Percentiles rank a stretch among this genome's conserved stretches.
These are phyloP conservation scores for Mystacides longicornis DNA, from an alignment of 2,888 invertebrate genomes.

Conservation along the genomic window DNA sequence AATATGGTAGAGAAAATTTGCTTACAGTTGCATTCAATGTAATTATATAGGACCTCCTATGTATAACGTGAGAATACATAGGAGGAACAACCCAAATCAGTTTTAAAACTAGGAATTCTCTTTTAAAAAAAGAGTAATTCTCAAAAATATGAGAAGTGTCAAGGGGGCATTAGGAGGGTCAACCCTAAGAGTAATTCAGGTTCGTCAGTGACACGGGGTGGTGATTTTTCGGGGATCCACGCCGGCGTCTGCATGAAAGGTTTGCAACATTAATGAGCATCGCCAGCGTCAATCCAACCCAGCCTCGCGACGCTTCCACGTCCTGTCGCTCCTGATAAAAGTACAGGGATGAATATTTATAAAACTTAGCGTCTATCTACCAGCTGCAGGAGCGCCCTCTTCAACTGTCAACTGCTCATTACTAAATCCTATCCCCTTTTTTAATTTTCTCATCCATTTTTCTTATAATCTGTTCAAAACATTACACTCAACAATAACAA, in stretches of 20 bases:
- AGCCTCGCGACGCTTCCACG: conserved; percentile 5
- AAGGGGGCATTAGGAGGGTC: not conserved
- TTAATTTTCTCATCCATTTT: too few relatives aligned
- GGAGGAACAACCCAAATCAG: too few relatives aligned
- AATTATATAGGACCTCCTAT: too few relatives aligned
- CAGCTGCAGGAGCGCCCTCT: not conserved
- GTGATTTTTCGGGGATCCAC: conserved; percentile 8
- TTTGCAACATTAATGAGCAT: conserved; percentile 17
- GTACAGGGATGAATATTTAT: conserved; percentile 20
- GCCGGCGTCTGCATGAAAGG: conserved; percentile 10
- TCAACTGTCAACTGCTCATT: not conserved
- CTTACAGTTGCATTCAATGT: too few relatives aligned
- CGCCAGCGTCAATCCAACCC: not conserved
- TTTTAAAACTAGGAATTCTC: too few relatives aligned
- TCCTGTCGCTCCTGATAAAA: conserved; percentile 13
- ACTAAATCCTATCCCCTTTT: not conserved
- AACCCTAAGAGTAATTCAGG: not conserved
- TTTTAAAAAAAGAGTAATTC: too few relatives aligned
- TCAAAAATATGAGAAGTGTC: too few relatives aligned
- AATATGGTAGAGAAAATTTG: too few relatives aligned
- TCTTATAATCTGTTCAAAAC: too few relatives aligned
- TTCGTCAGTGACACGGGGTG: conserved; percentile 1
- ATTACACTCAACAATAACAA: too few relatives aligned
- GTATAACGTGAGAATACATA: too few relatives aligned
- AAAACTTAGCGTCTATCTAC: not conserved